These are phyloP conservation scores for Ophioninae sp. DNA, from an alignment of 2,888 invertebrate species.

Conservation along the genomic window DNA sequence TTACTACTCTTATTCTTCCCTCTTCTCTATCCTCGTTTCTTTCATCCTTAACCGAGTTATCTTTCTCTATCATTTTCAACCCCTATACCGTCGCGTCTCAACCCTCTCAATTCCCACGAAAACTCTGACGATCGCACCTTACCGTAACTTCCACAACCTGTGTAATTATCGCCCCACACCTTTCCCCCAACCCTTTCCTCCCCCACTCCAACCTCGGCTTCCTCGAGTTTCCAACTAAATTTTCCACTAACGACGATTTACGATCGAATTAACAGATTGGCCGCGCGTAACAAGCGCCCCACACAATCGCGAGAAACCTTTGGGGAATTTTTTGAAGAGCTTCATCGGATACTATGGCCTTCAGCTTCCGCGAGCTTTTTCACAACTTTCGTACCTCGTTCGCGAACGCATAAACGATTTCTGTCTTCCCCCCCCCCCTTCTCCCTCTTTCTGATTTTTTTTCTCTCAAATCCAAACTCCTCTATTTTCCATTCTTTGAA, in stretches of 20 bases:
- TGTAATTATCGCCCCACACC: conserved; percentile 74
- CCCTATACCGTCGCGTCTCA: conserved; percentile 11
- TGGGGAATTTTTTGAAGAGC: conserved; percentile 30
- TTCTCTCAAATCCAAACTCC: conserved; percentile 1
- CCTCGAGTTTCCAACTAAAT: conserved; percentile 72
- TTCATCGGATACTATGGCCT: conserved; percentile 51
- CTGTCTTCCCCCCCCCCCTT: neutral
- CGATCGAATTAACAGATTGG: conserved; percentile 78
- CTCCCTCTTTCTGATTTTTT: neutral
- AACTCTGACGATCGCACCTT: conserved; percentile 44
- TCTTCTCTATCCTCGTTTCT: conserved; percentile 38
- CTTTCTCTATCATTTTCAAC: conserved; percentile 19
- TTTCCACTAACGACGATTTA: conserved; percentile 78
- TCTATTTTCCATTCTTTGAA: conserved; percentile 5
- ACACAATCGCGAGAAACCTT: conserved; percentile 7
- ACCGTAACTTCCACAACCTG: conserved; percentile 65
- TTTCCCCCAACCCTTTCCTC: no score
- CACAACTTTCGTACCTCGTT: conserved; percentile 19
- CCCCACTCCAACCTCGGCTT: conserved; percentile 58
- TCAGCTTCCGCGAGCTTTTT: conserved; percentile 50
- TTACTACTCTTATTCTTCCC: conserved; percentile 51
- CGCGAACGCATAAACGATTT: neutral
- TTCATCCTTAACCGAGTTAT: neutral
- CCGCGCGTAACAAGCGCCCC: conserved; percentile 36
- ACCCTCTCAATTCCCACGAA: conserved; percentile 19